Conservation (phyloP, 2,797 vertebrate genomes). For the Acipenser transmontanus region DNA sequence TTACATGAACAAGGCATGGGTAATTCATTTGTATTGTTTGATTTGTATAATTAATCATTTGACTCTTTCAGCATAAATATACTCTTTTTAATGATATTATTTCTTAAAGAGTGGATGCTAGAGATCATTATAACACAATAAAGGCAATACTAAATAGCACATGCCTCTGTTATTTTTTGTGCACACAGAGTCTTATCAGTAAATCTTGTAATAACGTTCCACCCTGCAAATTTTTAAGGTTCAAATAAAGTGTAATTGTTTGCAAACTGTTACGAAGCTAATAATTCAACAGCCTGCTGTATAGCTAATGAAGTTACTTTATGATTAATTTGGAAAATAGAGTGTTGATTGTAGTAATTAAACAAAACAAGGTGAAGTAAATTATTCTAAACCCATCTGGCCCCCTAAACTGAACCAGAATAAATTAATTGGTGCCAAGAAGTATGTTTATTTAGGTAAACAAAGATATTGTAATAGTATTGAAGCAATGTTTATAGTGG, state of each 20-base stretch:
- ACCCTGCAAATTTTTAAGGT: conserved; percentile 76
- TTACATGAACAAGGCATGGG: conserved; percentile 34
- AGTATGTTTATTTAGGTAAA: conserved; percentile 79
- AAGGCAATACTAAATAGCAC: conserved; percentile 61
- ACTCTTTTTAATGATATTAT: conserved; percentile 42
- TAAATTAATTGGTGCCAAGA: conserved; percentile 85
- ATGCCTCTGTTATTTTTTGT: conserved; percentile 54
- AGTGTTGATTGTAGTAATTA: conserved; percentile 99
- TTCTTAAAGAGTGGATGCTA: conserved; percentile 50
- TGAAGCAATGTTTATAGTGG: conserved; percentile 22
- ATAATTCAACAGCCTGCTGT: conserved; percentile 77
- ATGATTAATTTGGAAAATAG: conserved; percentile 98
- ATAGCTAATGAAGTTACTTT: conserved; percentile 92
- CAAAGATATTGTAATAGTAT: conserved; percentile 64
- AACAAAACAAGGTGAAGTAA: conserved; percentile 98
- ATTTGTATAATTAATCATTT: conserved; percentile 45
- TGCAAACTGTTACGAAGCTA: conserved; percentile 80
- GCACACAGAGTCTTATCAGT: conserved; percentile 57
- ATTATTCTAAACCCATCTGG: conserved; percentile 90
- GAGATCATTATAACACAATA: conserved; percentile 61
- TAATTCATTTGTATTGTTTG: conserved; percentile 58
- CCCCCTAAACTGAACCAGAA: conserved; percentile 77
- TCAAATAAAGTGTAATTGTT: conserved; percentile 83
- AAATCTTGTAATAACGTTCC: conserved; percentile 73
- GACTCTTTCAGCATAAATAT: conserved; percentile 55